A percentile compares a stretch with the other conserved stretches of the same genome.
These are phyloP conservation scores for Pseudococcus viburni DNA, from an alignment of 2,888 invertebrate species.

Conservation along the genomic window DNA sequence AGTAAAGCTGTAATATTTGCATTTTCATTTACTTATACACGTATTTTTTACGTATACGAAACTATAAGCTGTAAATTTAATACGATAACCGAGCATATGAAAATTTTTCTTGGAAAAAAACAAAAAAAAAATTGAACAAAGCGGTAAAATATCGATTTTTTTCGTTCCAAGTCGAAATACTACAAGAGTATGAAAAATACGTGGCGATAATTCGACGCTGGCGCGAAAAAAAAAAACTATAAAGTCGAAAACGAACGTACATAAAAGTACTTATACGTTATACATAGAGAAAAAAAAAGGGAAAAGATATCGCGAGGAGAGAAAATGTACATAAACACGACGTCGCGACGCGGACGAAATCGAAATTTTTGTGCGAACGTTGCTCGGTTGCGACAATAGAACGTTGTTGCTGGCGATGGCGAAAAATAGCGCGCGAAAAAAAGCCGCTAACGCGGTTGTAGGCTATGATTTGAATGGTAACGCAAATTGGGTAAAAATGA, in stretches of 20 bases:
- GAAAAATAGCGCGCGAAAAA: constrained; percentile 47
- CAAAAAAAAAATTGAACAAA: constrained; percentile 9
- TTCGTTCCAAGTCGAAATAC: not conserved
- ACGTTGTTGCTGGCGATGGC: not conserved
- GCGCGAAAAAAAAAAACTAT: not conserved
- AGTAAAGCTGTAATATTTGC: constrained; percentile 57
- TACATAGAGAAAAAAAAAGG: not conserved
- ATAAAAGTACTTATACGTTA: too few species aligned
- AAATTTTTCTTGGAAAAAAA: not conserved
- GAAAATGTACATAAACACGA: not conserved
- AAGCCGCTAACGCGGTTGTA: constrained; percentile 60
- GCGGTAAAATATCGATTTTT: not conserved
- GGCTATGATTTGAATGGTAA: constrained; percentile 64
- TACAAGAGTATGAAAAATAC: not conserved
- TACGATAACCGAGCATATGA: not conserved
- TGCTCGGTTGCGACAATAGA: not conserved
- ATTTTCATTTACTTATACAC: constrained; percentile 31
- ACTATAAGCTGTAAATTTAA: not conserved
- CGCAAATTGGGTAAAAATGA: constrained; percentile 62
- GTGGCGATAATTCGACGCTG: not conserved
- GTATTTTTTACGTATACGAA: not conserved
- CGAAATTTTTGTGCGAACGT: constrained; percentile 16
- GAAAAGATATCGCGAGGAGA: not conserved
- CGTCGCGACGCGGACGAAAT: not conserved
- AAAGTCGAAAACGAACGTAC: constrained; percentile 4